Evolutionary conservation across 2,113 vertebrate genomes (phyloP).

Genomic region (Dendropsophus ebraccatus): DNA sequence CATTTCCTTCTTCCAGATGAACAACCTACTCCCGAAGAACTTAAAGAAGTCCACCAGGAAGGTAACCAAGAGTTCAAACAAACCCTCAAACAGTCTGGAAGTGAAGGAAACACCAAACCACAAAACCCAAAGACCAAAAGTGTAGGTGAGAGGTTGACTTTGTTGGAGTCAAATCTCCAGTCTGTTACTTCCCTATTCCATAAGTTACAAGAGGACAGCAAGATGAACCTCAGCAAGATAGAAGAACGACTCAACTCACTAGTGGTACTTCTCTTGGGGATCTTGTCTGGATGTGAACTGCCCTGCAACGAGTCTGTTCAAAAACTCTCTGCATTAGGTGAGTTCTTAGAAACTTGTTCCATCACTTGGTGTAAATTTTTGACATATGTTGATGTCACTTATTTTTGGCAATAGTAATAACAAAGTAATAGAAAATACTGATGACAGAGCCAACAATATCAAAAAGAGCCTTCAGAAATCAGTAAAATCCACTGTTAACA

Average conservation of each 20-base stretch:
- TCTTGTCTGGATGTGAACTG: slow-evolving; percentile 38
- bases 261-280: background rate
- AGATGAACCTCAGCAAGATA: background rate
- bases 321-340: slow-evolving; percentile 10
- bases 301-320: slow-evolving; percentile 49
- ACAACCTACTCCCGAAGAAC: slow-evolving; percentile 55
- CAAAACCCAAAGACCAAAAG: slow-evolving; percentile 35
- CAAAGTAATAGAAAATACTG: background rate
- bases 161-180: slow-evolving; percentile 42
- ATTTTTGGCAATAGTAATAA: background rate
- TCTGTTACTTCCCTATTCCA: slow-evolving; percentile 33
- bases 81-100: slow-evolving; percentile 47
- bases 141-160: slow-evolving; percentile 6
- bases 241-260: slow-evolving; percentile 32
- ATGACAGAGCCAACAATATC: background rate
- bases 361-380: background rate
- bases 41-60: slow-evolving; percentile 55
- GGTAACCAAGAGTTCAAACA: slow-evolving; percentile 59
- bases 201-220: slow-evolving; percentile 48
- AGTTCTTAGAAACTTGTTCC: background rate
- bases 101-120: slow-evolving; percentile 35
- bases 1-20: background rate
- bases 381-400: background rate
- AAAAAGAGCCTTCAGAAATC: background rate
- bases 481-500: background rate